Conservation (phyloP, 2,797 vertebrate species). For the Cheirogaleus major region DNA sequence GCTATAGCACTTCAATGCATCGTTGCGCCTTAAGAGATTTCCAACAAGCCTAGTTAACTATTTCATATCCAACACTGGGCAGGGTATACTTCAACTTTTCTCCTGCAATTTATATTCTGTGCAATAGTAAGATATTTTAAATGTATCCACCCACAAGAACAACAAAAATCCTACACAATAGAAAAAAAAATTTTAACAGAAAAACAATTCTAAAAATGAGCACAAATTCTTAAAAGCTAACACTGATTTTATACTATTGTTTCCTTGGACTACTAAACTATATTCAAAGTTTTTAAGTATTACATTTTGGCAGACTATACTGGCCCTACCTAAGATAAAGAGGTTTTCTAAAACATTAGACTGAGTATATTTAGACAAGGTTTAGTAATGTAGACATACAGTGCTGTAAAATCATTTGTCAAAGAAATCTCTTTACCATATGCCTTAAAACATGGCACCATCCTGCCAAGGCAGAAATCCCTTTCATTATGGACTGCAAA, state of each 20-base stretch:
- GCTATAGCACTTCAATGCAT: not conserved
- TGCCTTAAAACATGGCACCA: not conserved
- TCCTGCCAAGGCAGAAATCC: not conserved
- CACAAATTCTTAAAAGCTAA: conserved; percentile 44
- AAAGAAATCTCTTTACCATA: conserved; percentile 43
- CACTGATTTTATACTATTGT: conserved; percentile 27
- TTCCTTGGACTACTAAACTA: conserved; percentile 35
- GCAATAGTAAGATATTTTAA: conserved; percentile 46
- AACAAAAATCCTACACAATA: not conserved
- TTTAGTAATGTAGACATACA: not conserved
- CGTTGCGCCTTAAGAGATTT: not conserved
- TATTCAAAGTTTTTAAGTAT: not conserved
- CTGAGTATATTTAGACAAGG: not conserved
- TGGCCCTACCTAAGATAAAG: not conserved
- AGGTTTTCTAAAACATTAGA: conserved; percentile 15
- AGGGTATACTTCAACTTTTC: not conserved
- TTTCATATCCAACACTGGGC: not conserved
- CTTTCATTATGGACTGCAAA: conserved; percentile 4
- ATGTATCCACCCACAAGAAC: not conserved
- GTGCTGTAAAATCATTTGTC: not conserved
- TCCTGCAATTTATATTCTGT: not conserved
- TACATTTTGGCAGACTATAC: conserved; percentile 34
- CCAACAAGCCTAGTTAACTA: not conserved
- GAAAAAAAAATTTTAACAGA: not conserved
- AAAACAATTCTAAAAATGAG: conserved; percentile 51